Percentiles rank a stretch among this genome's conserved stretches.
Conservation (phyloP, 2,888 invertebrate species). For the Leptopilina drosophilae region DNA sequence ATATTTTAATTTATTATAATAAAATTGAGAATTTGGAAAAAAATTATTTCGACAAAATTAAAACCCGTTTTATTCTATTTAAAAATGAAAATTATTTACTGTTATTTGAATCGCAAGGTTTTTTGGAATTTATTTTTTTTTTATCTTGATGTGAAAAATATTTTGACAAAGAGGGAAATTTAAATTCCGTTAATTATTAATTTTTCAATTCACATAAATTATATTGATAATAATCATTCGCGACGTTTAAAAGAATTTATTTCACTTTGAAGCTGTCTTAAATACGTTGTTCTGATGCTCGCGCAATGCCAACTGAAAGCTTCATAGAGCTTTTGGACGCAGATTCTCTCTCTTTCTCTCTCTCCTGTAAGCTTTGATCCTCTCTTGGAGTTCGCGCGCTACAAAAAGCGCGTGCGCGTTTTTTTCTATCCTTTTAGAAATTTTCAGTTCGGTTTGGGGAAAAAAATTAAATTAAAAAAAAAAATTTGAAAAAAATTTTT, state of each 20-base stretch:
- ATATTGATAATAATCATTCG: neutral
- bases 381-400: slow-evolving; percentile 61
- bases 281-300: slow-evolving; percentile 19
- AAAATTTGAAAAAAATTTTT: no score
- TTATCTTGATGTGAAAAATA: no score
- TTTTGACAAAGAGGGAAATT: neutral
- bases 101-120: no score
- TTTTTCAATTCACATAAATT: slow-evolving; percentile 14
- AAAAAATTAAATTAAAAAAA: no score
- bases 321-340: slow-evolving; percentile 29
- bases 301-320: slow-evolving; percentile 32
- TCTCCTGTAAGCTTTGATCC: slow-evolving; percentile 41
- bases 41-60: no score
- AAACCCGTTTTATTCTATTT: no score
- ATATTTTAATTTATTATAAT: no score
- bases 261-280: slow-evolving; percentile 9
- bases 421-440: neutral
- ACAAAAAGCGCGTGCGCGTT: slow-evolving; percentile 62
- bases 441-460: no score
- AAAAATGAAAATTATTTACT: no score
- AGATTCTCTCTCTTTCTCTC: slow-evolving; percentile 34
- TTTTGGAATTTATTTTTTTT: no score
- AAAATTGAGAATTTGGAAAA: no score
- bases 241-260: neutral
- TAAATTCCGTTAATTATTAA: neutral